These are phyloP conservation scores for Eulemur albifrons DNA, from an alignment of 2,797 vertebrate genomes.

Conservation along the genomic window DNA sequence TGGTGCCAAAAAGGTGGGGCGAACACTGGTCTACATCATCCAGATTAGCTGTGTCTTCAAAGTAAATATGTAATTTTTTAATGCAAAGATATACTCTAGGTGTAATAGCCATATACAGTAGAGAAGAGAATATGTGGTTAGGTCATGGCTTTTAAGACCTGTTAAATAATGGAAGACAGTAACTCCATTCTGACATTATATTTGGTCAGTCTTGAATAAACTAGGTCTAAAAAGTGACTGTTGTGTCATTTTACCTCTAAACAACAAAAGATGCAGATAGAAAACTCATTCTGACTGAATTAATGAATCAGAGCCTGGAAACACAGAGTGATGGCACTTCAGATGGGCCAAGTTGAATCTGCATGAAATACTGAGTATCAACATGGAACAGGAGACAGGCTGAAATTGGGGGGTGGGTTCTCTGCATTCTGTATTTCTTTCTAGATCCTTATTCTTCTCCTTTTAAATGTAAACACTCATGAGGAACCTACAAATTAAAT, in stretches of 20 bases:
- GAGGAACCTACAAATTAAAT: neutral
- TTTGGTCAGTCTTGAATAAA: slow-evolving; percentile 35
- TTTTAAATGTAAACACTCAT: slow-evolving; percentile 35
- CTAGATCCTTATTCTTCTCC: slow-evolving; percentile 27
- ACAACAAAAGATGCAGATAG: slow-evolving; percentile 23
- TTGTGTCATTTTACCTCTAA: neutral
- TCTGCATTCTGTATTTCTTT: neutral
- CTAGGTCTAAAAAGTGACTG: slow-evolving; percentile 42
- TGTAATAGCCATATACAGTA: neutral
- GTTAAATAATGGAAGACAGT: slow-evolving; percentile 32
- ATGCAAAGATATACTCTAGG: neutral
- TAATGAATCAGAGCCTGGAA: slow-evolving; percentile 1
- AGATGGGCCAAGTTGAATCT: neutral
- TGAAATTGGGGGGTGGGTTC: neutral
- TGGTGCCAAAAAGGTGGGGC: too few species aligned
- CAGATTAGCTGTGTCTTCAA: slow-evolving; percentile 28
- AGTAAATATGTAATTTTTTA: slow-evolving; percentile 35
- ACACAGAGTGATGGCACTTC: neutral
- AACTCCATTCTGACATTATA: neutral
- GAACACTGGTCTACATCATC: neutral
- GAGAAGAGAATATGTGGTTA: neutral
- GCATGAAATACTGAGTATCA: neutral
- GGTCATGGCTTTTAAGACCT: neutral
- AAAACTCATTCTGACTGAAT: slow-evolving; percentile 43
- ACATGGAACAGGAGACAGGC: neutral